Evolutionary conservation across 2,888 invertebrate species (phyloP), one percentile per base, ranked within the genome.

Genomic region (Pachliopta kotzebuea): DNA sequence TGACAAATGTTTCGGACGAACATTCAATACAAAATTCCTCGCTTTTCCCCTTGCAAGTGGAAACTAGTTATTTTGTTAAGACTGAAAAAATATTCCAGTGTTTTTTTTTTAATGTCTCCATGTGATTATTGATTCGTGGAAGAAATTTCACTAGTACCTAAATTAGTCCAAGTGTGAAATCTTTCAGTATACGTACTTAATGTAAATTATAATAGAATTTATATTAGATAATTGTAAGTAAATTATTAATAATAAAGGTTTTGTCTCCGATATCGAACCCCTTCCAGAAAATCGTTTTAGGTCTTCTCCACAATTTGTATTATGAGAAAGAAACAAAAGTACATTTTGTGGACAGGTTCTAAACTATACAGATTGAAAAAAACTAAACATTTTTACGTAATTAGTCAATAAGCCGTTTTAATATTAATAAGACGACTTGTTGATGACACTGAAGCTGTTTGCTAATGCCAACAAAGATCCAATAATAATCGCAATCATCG

Each of bases 111-210:
- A 73, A 83, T 81, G 76, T 78, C 79, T 76, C 74, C 72, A 74
- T 75, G 74, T 79, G 76, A 77, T 77, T 72, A 70, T 74, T 74
- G 72, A 76, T 81, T 79, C 76, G 79, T 82, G 81, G 74, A 77
- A 74, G 74, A 77, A 76, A 72, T 76, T 80, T 83, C 83, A 79
- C 83, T 83, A 77, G 87, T 87, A 87, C 83, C 85, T 88, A 81
- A 84, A 84, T 85, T 87, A 88, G 88, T 88, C 86, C 88, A 88
- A 87, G 79, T 78, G 86, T 87, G 84, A 88, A 90, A 86, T 88
- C 81, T 89, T 90, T 91, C 91, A 85, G 91, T 91, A 91, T 91
- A 91, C 91, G 91, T 91, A 91, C 91, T 91, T 91, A 91, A 90
- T 90, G 86, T 90, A 90, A 90, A 88, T 86, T 88, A 84, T 78